A percentile compares a stretch with the other conserved stretches of the same genome.
Evolutionary conservation across 2,888 invertebrate species (phyloP).

Genomic region (Strigamia crassipes): DNA sequence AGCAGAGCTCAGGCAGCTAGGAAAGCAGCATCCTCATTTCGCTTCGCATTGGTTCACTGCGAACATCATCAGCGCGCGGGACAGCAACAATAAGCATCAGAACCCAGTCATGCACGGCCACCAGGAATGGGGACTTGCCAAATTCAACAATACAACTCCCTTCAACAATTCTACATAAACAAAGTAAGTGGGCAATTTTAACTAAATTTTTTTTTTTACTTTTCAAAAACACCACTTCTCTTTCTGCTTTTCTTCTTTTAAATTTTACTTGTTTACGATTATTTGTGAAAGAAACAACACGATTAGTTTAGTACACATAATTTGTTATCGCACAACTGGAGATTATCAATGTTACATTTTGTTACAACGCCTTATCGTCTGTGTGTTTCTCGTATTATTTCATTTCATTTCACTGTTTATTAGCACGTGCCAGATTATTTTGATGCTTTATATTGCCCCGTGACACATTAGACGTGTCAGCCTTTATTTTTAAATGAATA

Average conservation of each 20-base stretch:
- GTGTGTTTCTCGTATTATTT: neutral
- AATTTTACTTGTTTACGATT: neutral
- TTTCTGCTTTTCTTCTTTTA: neutral
- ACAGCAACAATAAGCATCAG: constrained; percentile 18
- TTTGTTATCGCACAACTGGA: too few species aligned
- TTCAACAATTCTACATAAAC: constrained; percentile 11
- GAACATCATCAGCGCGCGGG: constrained; percentile 20
- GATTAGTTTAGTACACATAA: too few species aligned
- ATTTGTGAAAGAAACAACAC: too few species aligned
- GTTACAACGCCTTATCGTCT: too few species aligned
- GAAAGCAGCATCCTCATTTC: constrained; percentile 31
- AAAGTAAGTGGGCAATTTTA: neutral
- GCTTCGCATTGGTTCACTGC: constrained; percentile 30
- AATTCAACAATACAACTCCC: neutral
- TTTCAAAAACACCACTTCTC: neutral
- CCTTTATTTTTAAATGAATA: neutral
- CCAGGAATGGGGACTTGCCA: neutral
- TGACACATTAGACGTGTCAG: neutral
- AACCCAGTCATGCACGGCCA: constrained; percentile 8
- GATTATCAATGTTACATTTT: too few species aligned
- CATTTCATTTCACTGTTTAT: neutral
- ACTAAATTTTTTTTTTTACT: neutral
- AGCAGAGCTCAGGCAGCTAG: constrained; percentile 10
- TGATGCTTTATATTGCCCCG: neutral
- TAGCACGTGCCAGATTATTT: neutral